Evolutionary conservation across 2,888 invertebrate genomes (phyloP), one percentile per base, ranked within the genome.

Genomic region (Lasioglossum villosulum): DNA sequence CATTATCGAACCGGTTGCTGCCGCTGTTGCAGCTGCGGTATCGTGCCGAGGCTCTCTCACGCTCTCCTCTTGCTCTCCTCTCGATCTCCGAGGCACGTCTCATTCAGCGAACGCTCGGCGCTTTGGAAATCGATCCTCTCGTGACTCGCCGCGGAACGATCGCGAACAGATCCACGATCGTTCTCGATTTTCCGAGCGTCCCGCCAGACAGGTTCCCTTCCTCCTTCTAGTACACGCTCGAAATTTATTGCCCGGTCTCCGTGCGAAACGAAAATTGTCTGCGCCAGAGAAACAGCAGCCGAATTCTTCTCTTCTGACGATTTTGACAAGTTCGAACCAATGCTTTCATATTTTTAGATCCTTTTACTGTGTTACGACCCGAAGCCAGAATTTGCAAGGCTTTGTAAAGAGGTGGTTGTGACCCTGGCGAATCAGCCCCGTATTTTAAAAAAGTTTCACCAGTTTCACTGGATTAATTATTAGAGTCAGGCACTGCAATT

Each of bases 1-100:
- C 89, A 89, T 89, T 89, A 91, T 89, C 90, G 87, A 89, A 92
- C 91, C 89, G 91, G 92, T 92, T 92, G 90, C 88, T 86, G 90
- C 89, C 83, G 91, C 83, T 73, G 90, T 79, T 86, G 90, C 90
- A 88, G 88, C 89, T 89, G 89, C 90, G 75, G 80, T 80, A 82
- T 84, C 84, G 80, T 59, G 84, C 79, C 82, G 78, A 39, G 77
- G 71, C 80, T 89, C 89, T 88, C 88, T 89, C 90, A 90, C 90
- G 88, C 82, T 90, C 82, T 72, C 75, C 74, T n/a, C 52, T 52
- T n/a, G 14, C 42, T 42, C 42, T 42, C 42, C 42, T 42, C 42
- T 27, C 56, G 59, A n/a, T 59, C 59, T 59, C 14, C 75, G 82
- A 56, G 82, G 75, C 84, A 68, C 86, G 86, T 90, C 85, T 89